Base-by-base conservation (phyloP, 2,888 invertebrate species). In the Melanchra persicariae region DNA sequence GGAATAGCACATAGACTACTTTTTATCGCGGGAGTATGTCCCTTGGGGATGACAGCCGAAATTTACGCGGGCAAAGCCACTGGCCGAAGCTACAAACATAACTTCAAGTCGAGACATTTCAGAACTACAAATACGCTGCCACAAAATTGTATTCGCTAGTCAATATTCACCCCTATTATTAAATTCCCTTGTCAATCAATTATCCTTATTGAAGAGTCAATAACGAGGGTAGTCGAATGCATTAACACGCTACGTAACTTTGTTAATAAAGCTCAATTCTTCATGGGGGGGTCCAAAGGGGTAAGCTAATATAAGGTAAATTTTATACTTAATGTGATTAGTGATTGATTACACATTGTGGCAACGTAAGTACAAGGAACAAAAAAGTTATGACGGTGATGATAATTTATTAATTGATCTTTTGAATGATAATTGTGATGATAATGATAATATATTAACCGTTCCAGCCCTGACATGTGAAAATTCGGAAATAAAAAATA, bases 111-210 rank as follows among this genome's bases (percentile, higher is more conserved):
- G n/a, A 24, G 30, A n/a, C 17, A 64, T 19, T 22, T 8, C 9
- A 34, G 24, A 2, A 57, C 19, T 17, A 34, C 15, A 34, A 9
- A 52, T 12, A 19, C 12, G 9, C 17, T 26, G 24, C 8, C 1
- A 55, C 6, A 19, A 19, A 45, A 17, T 34, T 9, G 17, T 47
- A 9, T 22, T 52, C 3, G 3, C 22, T 40, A 17, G 17, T 64
- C 57, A 73, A 54, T 57, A 81, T 81, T 68, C 77, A 59, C 77
- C 77, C 77, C 62, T 81, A 34, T 76, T 54, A 51, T 76, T 47
- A 47, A 10, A 57, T 59, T 69, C 70, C 62, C 59, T 30, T 45
- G 12, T 19, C 37, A 24, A 59, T 81, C 43, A 76, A 76, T 62
- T 68, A 69, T 59, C 45, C 45, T 68, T 40, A 60, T 76, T 54